Evolutionary conservation across 2,888 invertebrate genomes (phyloP), one percentile per base, ranked within the genome.

Genomic region (Antitype chi): DNA sequence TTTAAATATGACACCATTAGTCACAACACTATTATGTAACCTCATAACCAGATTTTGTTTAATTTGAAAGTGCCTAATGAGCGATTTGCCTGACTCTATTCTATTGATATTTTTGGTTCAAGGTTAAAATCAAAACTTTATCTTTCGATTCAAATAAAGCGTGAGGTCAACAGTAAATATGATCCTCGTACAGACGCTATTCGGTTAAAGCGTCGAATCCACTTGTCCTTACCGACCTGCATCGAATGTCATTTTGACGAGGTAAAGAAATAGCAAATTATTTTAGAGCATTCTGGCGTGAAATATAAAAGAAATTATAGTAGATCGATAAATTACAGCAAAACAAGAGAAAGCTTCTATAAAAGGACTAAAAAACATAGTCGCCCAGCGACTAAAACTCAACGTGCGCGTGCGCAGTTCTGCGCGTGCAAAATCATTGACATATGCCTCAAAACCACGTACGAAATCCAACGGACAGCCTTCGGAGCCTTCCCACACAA

Each of bases 401-500:
- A 47, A 47, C 43, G 6, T 13, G 43, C 38, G 38, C 38, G 38
- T 38, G 38, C 38, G 38, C 38, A 38, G 38, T 11, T 47, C 43
- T 47, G 13, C 43, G 11, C 43, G 66, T 57, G 66, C 47, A 69
- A 60, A 70, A 74, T 62, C 74, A 63, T 77, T 76, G 8, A 71
- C 79, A 83, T 78, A 74, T 76, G 52, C 70, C 70, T 83, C 70
- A 11, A 82, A 89, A 87, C 85, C 69, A 68, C 79, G 84, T 70
- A 82, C 69, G 13, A 80, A 89, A 88, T 85, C 64, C 71, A 80
- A 85, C 88, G 82, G 83, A 85, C 82, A 84, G 87, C 85, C 84
- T 87, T 87, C 84, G 62, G 74, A 84, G 77, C 78, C 81, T 87
- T 86, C 86, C 81, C 86, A 89, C 85, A 88, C 80, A 80, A 80